Evolutionary conservation across 2,888 invertebrate species (phyloP).

Genomic region (Troilus luridus): DNA sequence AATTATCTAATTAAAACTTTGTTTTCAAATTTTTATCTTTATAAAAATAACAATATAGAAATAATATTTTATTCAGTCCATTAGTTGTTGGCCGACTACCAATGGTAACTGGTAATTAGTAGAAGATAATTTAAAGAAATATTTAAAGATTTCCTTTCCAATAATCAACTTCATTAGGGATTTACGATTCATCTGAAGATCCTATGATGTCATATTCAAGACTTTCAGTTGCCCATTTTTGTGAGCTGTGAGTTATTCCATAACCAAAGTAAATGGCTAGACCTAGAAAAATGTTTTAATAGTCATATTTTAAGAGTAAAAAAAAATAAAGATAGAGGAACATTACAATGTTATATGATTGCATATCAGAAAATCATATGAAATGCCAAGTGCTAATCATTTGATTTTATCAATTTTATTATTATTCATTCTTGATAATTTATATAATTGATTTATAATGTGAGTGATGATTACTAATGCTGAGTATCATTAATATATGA

Average conservation of each 20-base stretch:
- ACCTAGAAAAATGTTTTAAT: constrained; percentile 71
- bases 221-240: constrained; percentile 66
- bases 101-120: constrained; percentile 10
- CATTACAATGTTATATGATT: background rate
- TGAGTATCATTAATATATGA: too few relatives aligned
- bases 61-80: constrained; percentile 18
- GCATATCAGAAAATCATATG: background rate
- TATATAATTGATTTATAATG: background rate
- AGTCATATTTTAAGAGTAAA: background rate
- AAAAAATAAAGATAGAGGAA: background rate
- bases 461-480: too few relatives aligned
- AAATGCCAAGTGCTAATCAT: background rate
- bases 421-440: background rate
- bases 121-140: background rate
- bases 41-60: background rate
- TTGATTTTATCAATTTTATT: background rate
- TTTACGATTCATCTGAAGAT: constrained; percentile 53
- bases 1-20: background rate
- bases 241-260: constrained; percentile 79
- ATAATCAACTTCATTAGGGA: background rate
- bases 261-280: constrained; percentile 81
- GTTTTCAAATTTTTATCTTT: background rate
- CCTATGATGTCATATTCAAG: constrained; percentile 60
- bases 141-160: background rate
- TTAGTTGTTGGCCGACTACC: background rate